These are phyloP conservation scores for Dolichotis patagonum DNA, from an alignment of 2,113 vertebrate genomes.

Conservation along the genomic window DNA sequence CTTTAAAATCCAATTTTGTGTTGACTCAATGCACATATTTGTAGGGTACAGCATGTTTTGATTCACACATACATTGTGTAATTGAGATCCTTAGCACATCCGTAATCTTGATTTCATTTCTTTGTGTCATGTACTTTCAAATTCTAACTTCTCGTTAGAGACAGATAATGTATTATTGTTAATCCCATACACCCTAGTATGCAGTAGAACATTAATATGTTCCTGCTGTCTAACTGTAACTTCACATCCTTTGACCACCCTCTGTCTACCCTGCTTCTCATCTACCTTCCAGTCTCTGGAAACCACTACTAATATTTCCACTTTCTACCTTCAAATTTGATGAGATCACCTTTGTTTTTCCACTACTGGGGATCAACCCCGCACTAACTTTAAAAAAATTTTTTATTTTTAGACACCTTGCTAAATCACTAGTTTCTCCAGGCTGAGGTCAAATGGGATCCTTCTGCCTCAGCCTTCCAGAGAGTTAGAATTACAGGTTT, in stretches of 20 bases:
- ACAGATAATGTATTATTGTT: background rate
- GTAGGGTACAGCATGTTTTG: background rate
- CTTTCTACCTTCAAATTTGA: background rate
- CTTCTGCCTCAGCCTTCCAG: background rate
- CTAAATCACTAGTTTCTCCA: background rate
- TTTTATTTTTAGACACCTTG: background rate
- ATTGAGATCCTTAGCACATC: background rate
- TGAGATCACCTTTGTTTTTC: background rate
- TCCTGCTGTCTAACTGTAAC: background rate
- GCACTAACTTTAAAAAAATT: background rate
- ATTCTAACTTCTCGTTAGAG: background rate
- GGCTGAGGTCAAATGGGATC: background rate
- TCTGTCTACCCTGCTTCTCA: background rate
- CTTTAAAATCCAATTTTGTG: background rate
- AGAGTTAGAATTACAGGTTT: background rate
- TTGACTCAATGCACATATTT: background rate
- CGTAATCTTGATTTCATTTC: background rate
- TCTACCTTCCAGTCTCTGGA: too few relatives aligned
- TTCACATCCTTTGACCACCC: too few relatives aligned
- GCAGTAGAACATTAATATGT: background rate
- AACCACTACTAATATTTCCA: background rate
- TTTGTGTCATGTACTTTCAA: background rate
- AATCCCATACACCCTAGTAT: background rate
- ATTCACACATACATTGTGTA: background rate
- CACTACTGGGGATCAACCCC: background rate